A percentile compares a stretch with the other conserved stretches of the same genome.
These are phyloP conservation scores for Cataglyphis cursor DNA, from an alignment of 2,888 invertebrate species.

Conservation along the genomic window DNA sequence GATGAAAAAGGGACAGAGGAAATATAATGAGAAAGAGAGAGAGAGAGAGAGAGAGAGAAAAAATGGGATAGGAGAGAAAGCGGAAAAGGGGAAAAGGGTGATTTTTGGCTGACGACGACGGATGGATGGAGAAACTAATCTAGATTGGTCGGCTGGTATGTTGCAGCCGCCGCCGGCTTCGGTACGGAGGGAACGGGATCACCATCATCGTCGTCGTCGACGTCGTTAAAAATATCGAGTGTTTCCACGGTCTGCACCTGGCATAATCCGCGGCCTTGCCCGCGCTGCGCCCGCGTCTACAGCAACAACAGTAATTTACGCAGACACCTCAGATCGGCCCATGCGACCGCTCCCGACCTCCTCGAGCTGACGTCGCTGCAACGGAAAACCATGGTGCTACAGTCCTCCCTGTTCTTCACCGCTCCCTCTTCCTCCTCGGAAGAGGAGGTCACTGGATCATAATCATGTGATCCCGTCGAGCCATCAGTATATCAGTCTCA, in stretches of 20 bases:
- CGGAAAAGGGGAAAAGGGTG: conserved; percentile 37
- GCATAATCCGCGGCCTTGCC: conserved; percentile 82
- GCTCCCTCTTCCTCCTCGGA: conserved; percentile 19
- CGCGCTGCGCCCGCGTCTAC: conserved; percentile 81
- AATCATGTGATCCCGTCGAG: neutral
- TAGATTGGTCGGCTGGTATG: conserved; percentile 80
- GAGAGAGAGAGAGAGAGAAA: conserved; percentile 9
- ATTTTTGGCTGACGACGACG: conserved; percentile 48
- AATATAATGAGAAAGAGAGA: neutral
- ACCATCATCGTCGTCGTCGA: conserved; percentile 24
- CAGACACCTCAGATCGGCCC: conserved; percentile 79
- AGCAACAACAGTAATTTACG: conserved; percentile 84
- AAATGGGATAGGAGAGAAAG: conserved; percentile 13
- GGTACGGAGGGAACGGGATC: conserved; percentile 57
- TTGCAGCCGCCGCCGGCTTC: conserved; percentile 72
- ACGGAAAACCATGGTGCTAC: conserved; percentile 56
- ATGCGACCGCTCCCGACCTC: conserved; percentile 77
- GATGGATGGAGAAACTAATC: conserved; percentile 56
- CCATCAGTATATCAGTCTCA: neutral
- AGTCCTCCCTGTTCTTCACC: neutral
- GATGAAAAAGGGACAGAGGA: conserved; percentile 17
- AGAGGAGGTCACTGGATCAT: neutral
- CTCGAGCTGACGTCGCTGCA: conserved; percentile 79
- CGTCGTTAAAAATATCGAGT: conserved; percentile 43
- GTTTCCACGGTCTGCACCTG: conserved; percentile 75